A percentile compares a stretch with the other conserved stretches of the same genome.
Evolutionary conservation across 2,113 vertebrate species (phyloP).

Genomic region (Cyanoliseus patagonus): DNA sequence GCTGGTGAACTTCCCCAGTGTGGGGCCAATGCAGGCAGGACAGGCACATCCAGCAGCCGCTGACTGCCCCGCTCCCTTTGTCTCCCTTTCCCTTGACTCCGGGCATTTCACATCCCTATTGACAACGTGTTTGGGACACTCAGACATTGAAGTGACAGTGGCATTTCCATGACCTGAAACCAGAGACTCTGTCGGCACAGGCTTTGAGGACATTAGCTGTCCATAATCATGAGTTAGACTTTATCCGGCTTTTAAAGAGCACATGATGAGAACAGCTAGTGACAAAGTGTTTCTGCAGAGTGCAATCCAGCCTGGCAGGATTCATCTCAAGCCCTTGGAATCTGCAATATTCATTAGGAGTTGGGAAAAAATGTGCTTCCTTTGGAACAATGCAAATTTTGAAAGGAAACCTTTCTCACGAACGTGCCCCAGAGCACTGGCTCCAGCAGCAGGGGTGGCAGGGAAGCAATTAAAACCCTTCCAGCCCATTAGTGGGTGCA

Average conservation of each 20-base stretch:
- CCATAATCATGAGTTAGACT: constrained; percentile 33
- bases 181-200: background rate
- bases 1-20: background rate
- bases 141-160: constrained; percentile 67
- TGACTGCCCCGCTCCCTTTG: background rate
- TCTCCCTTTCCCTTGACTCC: background rate
- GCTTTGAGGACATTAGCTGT: constrained; percentile 55
- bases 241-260: constrained; percentile 40
- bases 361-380: background rate
- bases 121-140: constrained; percentile 72
- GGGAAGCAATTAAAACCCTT: constrained; percentile 16
- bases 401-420: constrained; percentile 11
- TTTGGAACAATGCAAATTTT: background rate
- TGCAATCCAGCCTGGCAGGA: constrained; percentile 52
- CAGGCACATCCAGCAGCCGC: background rate
- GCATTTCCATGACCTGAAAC: constrained; percentile 69
- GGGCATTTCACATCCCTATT: constrained; percentile 53
- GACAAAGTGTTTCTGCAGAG: constrained; percentile 66
- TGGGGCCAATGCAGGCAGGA: background rate
- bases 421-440: background rate
- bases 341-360: constrained; percentile 55
- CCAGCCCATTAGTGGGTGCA: background rate
- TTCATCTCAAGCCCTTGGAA: constrained; percentile 40
- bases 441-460: background rate
- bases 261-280: constrained; percentile 56